A percentile compares a stretch with the other conserved stretches of the same genome.
phyloP scores from a whole-genome alignment of 2,888 invertebrate genomes.

The Epistrophe grossulariae region DNA sequence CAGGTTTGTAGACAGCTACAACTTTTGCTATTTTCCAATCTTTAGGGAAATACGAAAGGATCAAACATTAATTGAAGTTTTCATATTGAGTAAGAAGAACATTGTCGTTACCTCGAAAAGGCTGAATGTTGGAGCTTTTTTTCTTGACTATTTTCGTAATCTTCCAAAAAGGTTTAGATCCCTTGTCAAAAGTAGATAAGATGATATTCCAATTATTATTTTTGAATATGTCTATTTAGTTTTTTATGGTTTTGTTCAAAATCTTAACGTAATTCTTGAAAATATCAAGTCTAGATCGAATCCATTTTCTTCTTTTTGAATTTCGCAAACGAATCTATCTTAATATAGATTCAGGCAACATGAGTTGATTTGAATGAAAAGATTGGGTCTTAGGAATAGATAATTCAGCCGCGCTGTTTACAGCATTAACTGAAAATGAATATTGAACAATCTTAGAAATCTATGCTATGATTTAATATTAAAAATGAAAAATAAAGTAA shows the following conservation, averaged over 20 bases:
- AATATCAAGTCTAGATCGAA: background rate
- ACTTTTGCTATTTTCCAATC: constrained; percentile 16
- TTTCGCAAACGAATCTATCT: background rate
- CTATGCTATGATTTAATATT: no score
- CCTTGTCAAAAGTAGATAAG: constrained; percentile 17
- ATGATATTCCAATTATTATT: constrained; percentile 6
- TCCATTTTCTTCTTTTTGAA: constrained; percentile 6
- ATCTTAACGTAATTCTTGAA: constrained; percentile 5
- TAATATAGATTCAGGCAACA: background rate
- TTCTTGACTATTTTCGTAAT: background rate
- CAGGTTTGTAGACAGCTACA: background rate
- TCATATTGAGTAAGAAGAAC: background rate
- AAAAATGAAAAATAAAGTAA: no score
- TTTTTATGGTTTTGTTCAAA: background rate
- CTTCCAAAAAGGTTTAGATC: constrained; percentile 2
- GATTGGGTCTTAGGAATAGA: constrained; percentile 18
- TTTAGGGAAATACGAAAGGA: background rate
- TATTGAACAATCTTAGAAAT: no score
- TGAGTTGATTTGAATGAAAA: background rate
- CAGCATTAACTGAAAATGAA: no score
- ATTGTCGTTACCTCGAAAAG: background rate
- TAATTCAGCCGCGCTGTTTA: no score
- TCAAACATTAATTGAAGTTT: background rate
- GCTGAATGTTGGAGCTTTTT: background rate
- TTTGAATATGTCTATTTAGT: background rate